Evolutionary conservation across 2,797 vertebrate species (phyloP).

Genomic region (Hapalemur alaotrensis): DNA sequence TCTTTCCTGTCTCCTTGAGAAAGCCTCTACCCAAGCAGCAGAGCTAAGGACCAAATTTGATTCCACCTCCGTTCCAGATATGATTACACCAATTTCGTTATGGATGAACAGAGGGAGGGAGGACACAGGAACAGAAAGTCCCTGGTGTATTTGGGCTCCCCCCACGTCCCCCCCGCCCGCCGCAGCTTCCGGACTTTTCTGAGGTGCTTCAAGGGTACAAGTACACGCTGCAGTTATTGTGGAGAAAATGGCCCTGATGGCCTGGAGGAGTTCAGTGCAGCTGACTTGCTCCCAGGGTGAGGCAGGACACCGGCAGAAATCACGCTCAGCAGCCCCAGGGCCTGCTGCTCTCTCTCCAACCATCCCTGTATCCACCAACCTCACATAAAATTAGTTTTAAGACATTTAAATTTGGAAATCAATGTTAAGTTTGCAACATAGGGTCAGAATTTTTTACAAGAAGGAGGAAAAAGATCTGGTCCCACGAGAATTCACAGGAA

Average conservation of each 20-base stretch:
- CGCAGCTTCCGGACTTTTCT: not conserved
- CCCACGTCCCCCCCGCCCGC: not conserved
- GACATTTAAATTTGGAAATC: not conserved
- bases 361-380: fast-evolving
- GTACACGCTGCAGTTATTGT: not conserved
- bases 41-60: not conserved
- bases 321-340: not conserved
- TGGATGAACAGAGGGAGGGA: fast-evolving
- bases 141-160: fast-evolving
- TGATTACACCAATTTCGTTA: not conserved
- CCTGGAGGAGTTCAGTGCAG: fast-evolving
- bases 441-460: not conserved
- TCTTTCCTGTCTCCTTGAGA: not conserved
- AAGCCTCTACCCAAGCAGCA: not conserved
- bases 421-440: not conserved
- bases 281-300: not conserved
- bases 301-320: fast-evolving
- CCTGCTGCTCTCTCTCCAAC: not conserved
- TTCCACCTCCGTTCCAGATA: not conserved
- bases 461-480: not conserved
- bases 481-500: not conserved
- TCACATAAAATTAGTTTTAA: not conserved
- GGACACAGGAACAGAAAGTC: fast-evolving
- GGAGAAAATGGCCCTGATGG: not conserved
- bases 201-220: too few species aligned